These are phyloP conservation scores for Sarotherodon lohbergeri DNA, from an alignment of 2,113 vertebrate species.

Conservation along the genomic window DNA sequence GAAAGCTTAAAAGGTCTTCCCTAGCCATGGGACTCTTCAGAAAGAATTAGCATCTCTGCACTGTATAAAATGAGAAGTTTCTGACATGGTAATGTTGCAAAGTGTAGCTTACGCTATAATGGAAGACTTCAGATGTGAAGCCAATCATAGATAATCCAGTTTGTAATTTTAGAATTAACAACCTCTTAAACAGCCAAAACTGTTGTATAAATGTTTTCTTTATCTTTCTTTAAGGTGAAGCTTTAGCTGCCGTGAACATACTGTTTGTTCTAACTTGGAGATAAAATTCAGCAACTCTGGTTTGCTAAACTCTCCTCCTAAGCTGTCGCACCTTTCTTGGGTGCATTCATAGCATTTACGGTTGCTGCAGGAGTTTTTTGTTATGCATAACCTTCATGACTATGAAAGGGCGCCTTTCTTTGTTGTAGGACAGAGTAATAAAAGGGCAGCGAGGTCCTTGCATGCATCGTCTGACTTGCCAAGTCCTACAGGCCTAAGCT, in stretches of 20 bases:
- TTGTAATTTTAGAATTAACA: background rate
- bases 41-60: background rate
- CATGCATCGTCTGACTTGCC: background rate
- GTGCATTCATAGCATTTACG: background rate
- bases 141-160: background rate
- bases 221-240: background rate
- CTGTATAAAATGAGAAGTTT: background rate
- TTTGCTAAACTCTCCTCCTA: background rate
- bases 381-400: conserved; percentile 9
- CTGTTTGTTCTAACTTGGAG: background rate
- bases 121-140: background rate
- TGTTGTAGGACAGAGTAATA: conserved; percentile 16
- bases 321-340: background rate
- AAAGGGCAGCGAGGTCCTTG: conserved; percentile 3
- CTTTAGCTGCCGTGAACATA: background rate
- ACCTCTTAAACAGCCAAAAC: background rate
- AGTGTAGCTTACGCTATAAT: background rate
- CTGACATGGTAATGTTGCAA: background rate
- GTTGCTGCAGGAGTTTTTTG: background rate
- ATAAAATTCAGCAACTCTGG: background rate
- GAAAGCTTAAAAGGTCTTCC: background rate
- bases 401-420: conserved; percentile 25
- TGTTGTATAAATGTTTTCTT: background rate
- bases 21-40: background rate
- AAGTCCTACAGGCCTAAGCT: background rate